phyloP scores from a whole-genome alignment of 2,113 vertebrate genomes.

The Turnix velox region DNA sequence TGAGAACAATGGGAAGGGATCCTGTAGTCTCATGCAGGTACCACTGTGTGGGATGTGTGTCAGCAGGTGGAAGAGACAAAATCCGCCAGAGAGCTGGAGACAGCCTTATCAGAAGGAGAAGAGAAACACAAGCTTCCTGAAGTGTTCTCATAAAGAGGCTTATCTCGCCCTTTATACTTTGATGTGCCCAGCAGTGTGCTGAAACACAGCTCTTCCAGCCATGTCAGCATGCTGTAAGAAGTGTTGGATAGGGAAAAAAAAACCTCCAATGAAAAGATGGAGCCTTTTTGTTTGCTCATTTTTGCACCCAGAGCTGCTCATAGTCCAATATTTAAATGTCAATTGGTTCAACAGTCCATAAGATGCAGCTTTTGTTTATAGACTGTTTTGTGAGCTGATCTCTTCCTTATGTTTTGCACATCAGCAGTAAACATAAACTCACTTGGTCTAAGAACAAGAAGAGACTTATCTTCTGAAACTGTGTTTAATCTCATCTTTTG shows the following conservation, averaged over 20 bases:
- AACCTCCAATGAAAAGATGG: neutral
- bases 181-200: neutral
- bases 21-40: neutral
- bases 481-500: neutral
- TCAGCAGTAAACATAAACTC: neutral
- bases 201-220: neutral
- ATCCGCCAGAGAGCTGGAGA: neutral
- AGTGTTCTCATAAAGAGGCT: neutral
- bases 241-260: neutral
- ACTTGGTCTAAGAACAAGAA: neutral
- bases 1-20: neutral
- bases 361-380: neutral
- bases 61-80: neutral
- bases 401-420: neutral
- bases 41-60: rapidly evolving
- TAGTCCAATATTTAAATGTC: neutral
- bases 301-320: neutral
- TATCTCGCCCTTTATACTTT: neutral
- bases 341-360: neutral
- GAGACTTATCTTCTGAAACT: neutral
- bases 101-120: neutral
- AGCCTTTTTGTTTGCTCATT: neutral
- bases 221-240: neutral
- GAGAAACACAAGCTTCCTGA: neutral
- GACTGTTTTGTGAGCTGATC: neutral